These are phyloP conservation scores for Platyscapa corneri DNA, from an alignment of 1,140 invertebrate genomes.

Conservation along the genomic window DNA sequence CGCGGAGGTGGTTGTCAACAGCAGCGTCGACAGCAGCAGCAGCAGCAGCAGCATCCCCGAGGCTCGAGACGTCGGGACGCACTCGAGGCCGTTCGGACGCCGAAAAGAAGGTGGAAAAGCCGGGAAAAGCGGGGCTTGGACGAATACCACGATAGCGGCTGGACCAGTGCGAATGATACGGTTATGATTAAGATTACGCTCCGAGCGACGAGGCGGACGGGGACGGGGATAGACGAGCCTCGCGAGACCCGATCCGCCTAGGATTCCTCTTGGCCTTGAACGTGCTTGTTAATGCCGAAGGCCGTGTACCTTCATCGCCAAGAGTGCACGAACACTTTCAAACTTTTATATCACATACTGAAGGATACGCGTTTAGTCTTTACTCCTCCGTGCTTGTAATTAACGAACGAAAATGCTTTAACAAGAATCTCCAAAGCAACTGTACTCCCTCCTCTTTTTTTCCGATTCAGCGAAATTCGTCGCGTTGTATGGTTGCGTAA, in stretches of 20 bases:
- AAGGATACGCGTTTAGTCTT: neutral
- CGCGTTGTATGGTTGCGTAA: neutral
- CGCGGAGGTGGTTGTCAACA: too few relatives aligned
- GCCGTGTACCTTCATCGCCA: neutral
- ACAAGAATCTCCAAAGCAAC: constrained; percentile 23
- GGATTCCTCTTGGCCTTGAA: neutral
- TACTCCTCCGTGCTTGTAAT: constrained; percentile 43
- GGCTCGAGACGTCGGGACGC: neutral
- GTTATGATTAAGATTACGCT: too few relatives aligned
- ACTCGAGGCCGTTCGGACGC: neutral
- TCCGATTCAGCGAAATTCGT: neutral
- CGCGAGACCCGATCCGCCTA: constrained; percentile 6
- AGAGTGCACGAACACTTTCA: neutral
- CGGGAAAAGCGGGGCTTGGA: neutral
- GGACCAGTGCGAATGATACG: neutral
- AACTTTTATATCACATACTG: constrained; percentile 25
- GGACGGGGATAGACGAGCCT: neutral
- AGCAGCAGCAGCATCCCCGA: constrained; percentile 62
- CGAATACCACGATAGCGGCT: neutral
- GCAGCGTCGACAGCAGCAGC: constrained; percentile 62
- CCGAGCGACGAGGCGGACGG: neutral
- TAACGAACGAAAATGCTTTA: constrained; percentile 27
- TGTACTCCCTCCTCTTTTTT: neutral
- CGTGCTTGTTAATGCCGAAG: neutral
- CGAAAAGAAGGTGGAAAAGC: too few relatives aligned